Evolutionary conservation across 2,888 invertebrate species (phyloP).

Genomic region (Halocaridina rubra): DNA sequence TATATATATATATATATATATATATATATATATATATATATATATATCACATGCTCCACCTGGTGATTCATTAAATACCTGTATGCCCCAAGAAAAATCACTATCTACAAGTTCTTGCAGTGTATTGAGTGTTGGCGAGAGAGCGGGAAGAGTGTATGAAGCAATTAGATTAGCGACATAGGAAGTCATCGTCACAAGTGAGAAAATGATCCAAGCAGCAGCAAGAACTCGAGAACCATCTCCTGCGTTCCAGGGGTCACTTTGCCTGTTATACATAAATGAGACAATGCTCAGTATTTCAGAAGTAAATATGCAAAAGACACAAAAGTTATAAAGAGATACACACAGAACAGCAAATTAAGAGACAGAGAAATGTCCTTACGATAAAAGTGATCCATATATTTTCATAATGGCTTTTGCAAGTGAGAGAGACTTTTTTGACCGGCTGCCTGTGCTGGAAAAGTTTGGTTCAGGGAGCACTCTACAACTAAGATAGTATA

Average conservation of each 20-base stretch:
- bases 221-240: conserved; percentile 7
- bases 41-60: too few relatives aligned
- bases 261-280: conserved; percentile 37
- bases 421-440: too few relatives aligned
- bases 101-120: conserved; percentile 32
- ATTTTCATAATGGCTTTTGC: background rate
- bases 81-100: conserved; percentile 53
- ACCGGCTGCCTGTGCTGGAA: too few relatives aligned
- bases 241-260: background rate
- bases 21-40: background rate
- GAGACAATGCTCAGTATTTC: too few relatives aligned
- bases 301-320: too few relatives aligned
- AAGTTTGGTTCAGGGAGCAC: background rate
- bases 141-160: conserved; percentile 49
- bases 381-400: background rate
- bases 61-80: background rate
- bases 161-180: conserved; percentile 58
- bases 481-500: conserved; percentile 9
- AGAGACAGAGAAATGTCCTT: too few relatives aligned
- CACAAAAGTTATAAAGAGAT: too few relatives aligned
- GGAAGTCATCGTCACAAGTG: conserved; percentile 33
- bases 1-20: background rate
- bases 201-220: conserved; percentile 40
- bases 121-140: conserved; percentile 46
- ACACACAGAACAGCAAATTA: too few relatives aligned